phyloP scores from a whole-genome alignment of 1,140 invertebrate species.

The Drosophila triauraria region DNA sequence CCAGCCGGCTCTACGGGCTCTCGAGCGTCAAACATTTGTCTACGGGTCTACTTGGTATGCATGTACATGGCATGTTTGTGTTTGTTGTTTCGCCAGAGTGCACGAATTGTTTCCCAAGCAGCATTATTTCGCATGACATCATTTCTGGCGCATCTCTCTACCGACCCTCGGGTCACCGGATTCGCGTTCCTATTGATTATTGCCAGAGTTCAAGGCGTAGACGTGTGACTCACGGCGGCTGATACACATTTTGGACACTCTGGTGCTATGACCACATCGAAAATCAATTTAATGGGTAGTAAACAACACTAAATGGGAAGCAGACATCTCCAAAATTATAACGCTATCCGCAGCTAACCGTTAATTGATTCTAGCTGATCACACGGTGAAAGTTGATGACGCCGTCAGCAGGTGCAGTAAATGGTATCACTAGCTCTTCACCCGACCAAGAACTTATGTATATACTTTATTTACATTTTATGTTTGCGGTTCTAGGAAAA shows the following conservation, averaged over 20 bases:
- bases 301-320: conserved; percentile 23
- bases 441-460: conserved; percentile 10
- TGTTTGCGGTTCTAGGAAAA: conserved; percentile 35
- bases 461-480: conserved; percentile 29
- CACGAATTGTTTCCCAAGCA: conserved; percentile 29
- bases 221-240: conserved; percentile 47
- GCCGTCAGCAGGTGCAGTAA: background rate
- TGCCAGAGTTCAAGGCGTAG: conserved; percentile 61
- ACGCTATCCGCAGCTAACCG: background rate
- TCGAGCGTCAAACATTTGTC: conserved; percentile 27
- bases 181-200: conserved; percentile 63
- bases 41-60: background rate
- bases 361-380: conserved; percentile 48
- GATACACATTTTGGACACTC: conserved; percentile 31
- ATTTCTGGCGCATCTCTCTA: conserved; percentile 50
- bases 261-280: conserved; percentile 20
- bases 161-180: conserved; percentile 42
- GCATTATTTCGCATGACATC: conserved; percentile 59
- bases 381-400: conserved; percentile 35
- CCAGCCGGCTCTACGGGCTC: conserved; percentile 21
- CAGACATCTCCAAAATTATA: conserved; percentile 1
- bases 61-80: background rate
- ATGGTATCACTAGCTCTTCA: conserved; percentile 1
- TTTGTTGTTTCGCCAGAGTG: conserved; percentile 8
- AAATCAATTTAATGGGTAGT: conserved; percentile 39